These are phyloP conservation scores for Anser brachyrhynchus DNA, from an alignment of 2,113 vertebrate genomes.

Conservation along the genomic window DNA sequence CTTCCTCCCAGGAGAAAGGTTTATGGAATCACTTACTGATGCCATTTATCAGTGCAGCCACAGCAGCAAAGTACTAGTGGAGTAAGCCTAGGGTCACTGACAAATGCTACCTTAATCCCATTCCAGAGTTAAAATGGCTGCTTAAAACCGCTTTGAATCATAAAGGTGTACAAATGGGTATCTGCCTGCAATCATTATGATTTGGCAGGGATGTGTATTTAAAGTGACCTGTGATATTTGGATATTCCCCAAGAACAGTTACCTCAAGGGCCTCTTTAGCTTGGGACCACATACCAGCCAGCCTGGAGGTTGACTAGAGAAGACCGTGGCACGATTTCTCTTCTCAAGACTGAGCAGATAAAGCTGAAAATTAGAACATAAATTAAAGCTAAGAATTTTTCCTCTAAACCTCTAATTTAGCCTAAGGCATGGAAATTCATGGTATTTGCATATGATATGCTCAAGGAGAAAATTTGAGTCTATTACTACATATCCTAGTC, in stretches of 20 bases:
- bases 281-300: neutral
- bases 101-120: neutral
- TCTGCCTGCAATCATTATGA: neutral
- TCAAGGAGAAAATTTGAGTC: neutral
- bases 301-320: neutral
- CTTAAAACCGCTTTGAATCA: neutral
- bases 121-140: neutral
- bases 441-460: slow-evolving; percentile 19
- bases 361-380: neutral
- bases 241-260: neutral
- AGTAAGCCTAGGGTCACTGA: neutral
- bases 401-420: neutral
- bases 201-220: neutral
- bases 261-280: neutral
- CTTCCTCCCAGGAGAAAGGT: neutral
- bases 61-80: neutral
- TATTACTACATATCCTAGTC: slow-evolving; percentile 8
- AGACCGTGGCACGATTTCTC: neutral
- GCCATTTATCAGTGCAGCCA: neutral
- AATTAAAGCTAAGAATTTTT: neutral
- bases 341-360: neutral
- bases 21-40: neutral
- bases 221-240: neutral
- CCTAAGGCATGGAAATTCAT: neutral
- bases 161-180: too few relatives aligned